Base-by-base conservation (phyloP, 2,113 vertebrate species). In the Centropristis striata region DNA sequence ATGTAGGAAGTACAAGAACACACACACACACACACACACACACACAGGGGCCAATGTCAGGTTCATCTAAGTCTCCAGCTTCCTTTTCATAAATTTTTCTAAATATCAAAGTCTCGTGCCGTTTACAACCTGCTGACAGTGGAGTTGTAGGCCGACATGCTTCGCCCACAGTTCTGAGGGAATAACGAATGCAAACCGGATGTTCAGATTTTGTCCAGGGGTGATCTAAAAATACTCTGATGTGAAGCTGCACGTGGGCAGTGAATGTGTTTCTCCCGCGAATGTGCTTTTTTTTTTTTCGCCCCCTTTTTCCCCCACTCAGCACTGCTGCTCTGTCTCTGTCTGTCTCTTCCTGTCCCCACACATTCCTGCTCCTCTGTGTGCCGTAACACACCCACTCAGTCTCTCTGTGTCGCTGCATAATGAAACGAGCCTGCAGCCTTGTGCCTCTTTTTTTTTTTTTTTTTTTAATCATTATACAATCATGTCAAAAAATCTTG, bases 331-430 rank as follows among this genome's bases (percentile, higher is more conserved):
- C 71, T 67, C 71, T 68, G 70, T 51, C 69, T 81, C 74, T 67
- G 76, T 85, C 81, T 63, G 51, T 72, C 80, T 86, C 77, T 86
- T 83, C 73, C 86, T 83, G 83, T 88, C 86, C 75, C 84, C 83
- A 77, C 76, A 85, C 87, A 90, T 90, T 92, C 86, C 90, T 20
- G 79, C 84, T 78, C 72, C n/a, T 77, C 75, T 85, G 81, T 87
- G 77, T 54, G 68, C 73, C 27, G 9, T 57, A 64, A 68, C 86
- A 83, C 83, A 46, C 84, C 87, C 80, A 83, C 82, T 73, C 85
- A 41, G 75, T 72, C 76, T 54, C 71, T 75, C 71, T 42, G 58
- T 49, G 58, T 60, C 57, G 49, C 80, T 59, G 78, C 85, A 59
- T 66, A 75, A 83, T 78, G 60, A 53, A 66, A 65, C 67, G 14